Conservation (phyloP, 92 coral and sea anemone genomes). For the Bergia sp. region DNA sequence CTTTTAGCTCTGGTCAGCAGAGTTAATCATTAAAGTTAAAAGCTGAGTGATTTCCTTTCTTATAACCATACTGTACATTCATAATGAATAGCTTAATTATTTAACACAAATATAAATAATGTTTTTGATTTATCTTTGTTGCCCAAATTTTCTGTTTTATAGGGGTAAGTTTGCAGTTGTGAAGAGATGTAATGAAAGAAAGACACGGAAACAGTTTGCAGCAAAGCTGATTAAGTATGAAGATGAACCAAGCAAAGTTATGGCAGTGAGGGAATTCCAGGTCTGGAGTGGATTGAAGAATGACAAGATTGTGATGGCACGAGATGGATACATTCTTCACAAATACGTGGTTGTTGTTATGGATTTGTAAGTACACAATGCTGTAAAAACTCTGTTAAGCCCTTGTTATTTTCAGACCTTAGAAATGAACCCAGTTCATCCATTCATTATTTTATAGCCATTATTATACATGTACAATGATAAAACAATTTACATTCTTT, state of each 20-base stretch:
- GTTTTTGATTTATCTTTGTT: not conserved
- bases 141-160: not conserved
- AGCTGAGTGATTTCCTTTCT: too few species aligned
- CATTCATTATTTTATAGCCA: too few species aligned
- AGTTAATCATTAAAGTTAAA: too few species aligned
- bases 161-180: conserved; percentile 92
- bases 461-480: too few species aligned
- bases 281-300: conserved; percentile 74
- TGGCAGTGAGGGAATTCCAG: conserved; percentile 78
- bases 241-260: conserved; percentile 70
- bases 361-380: conserved; percentile 67
- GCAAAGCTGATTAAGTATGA: conserved; percentile 85
- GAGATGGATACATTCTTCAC: conserved; percentile 77
- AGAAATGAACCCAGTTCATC: too few species aligned
- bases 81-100: too few species aligned
- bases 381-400: not conserved
- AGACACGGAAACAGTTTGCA: conserved; percentile 69
- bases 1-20: too few species aligned
- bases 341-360: conserved; percentile 82
- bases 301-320: conserved; percentile 71
- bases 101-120: too few species aligned
- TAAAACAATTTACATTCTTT: too few species aligned
- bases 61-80: too few species aligned
- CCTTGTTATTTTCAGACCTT: not conserved
- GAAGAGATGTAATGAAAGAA: conserved; percentile 73